phyloP scores from a whole-genome alignment of 2,888 invertebrate genomes.

The Megalurothrips usitatus region DNA sequence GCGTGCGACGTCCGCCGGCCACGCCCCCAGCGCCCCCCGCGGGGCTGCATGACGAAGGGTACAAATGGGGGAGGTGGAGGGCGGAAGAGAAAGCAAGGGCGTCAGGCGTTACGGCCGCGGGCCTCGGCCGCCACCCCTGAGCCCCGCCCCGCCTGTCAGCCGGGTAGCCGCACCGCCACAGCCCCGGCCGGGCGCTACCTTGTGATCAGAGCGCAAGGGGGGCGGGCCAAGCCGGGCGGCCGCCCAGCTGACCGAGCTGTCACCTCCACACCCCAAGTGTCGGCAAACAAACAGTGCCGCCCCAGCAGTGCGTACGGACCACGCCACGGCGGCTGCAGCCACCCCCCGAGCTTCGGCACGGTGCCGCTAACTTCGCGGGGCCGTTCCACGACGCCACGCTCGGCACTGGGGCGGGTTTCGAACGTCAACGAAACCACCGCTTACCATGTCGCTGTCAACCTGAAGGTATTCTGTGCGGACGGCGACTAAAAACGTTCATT shows the following conservation, averaged over 20 bases:
- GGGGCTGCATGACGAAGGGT: background rate
- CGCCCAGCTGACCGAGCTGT: background rate
- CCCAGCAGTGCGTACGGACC: too few relatives aligned
- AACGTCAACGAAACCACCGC: too few relatives aligned
- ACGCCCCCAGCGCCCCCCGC: background rate
- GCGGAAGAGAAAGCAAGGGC: background rate
- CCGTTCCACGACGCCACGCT: too few relatives aligned
- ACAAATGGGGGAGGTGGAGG: background rate
- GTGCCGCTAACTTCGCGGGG: too few relatives aligned
- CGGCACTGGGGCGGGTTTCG: too few relatives aligned
- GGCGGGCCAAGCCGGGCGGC: too few relatives aligned
- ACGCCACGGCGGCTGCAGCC: too few relatives aligned
- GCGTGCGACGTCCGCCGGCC: background rate
- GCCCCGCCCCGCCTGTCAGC: background rate
- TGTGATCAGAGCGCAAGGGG: conserved; percentile 1
- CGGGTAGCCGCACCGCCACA: conserved; percentile 1
- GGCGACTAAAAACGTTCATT: too few relatives aligned
- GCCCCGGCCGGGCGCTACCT: background rate
- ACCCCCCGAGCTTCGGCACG: too few relatives aligned
- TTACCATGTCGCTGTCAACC: too few relatives aligned
- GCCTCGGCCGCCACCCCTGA: background rate
- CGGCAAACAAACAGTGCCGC: background rate
- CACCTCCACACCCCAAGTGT: background rate
- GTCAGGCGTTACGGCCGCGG: background rate
- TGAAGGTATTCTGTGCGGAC: too few relatives aligned